Evolutionary conservation across 2,113 vertebrate genomes (phyloP).

Genomic region (Sinocyclocheilus maitianheensis): DNA sequence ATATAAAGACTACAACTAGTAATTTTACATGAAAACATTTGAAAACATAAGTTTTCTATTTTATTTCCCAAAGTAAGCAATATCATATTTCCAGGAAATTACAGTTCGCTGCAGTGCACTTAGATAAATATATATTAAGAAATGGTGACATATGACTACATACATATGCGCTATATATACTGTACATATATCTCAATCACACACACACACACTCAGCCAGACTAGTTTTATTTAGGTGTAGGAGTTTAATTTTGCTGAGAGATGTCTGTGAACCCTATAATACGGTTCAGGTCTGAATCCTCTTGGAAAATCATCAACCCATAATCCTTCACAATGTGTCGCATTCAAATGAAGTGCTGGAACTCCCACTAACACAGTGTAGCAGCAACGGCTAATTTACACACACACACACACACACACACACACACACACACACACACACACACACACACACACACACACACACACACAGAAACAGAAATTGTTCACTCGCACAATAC

Average conservation of each 20-base stretch:
- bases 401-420: conserved; percentile 47
- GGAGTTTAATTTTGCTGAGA: conserved; percentile 24
- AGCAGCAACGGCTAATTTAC: conserved; percentile 29
- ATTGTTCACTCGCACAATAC: not conserved
- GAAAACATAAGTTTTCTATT: not conserved
- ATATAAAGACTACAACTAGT: not conserved
- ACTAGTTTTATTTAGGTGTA: conserved; percentile 19
- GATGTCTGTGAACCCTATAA: conserved; percentile 74
- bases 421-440: conserved; percentile 5
- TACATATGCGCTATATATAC: not conserved
- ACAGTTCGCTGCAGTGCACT: not conserved
- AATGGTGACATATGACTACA: conserved; percentile 16
- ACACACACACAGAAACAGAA: conserved; percentile 36
- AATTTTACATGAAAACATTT: not conserved
- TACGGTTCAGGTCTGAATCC: conserved; percentile 75
- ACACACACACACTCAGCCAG: not conserved
- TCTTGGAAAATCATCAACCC: conserved; percentile 58
- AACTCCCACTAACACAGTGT: conserved; percentile 63
- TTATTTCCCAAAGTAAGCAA: not conserved
- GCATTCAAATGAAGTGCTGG: conserved; percentile 77
- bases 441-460: conserved; percentile 38
- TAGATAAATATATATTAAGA: conserved; percentile 9
- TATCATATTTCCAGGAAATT: conserved; percentile 6
- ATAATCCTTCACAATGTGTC: conserved; percentile 76
- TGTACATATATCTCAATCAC: not conserved